phyloP scores from a whole-genome alignment of 2,888 invertebrate species.

The Tineola bisselliella region DNA sequence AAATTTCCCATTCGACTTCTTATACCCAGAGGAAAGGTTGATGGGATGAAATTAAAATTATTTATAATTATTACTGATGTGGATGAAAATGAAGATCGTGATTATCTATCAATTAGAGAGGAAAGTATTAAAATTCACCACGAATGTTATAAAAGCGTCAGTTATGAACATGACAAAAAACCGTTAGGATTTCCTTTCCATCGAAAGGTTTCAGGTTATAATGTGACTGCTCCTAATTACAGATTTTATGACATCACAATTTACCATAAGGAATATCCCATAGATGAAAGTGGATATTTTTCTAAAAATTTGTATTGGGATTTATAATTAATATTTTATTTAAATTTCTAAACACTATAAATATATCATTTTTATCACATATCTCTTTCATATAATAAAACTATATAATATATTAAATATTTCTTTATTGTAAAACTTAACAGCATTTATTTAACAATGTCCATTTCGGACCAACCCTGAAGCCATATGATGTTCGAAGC shows the following conservation, averaged over 20 bases:
- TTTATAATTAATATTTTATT: no score
- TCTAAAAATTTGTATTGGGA: slow-evolving; percentile 35
- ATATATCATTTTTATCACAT: not conserved
- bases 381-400: not conserved
- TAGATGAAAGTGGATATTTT: slow-evolving; percentile 31
- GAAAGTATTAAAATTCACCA: not conserved
- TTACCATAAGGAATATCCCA: slow-evolving; percentile 33
- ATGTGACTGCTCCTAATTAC: slow-evolving; percentile 34
- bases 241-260: slow-evolving; percentile 45
- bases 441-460: not conserved
- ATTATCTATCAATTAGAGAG: not conserved
- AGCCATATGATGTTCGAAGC: slow-evolving; percentile 9
- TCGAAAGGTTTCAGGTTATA: slow-evolving; percentile 29
- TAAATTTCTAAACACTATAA: not conserved
- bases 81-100: slow-evolving; percentile 23
- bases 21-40: slow-evolving; percentile 41
- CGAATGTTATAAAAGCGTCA: slow-evolving; percentile 25
- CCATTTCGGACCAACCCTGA: not conserved
- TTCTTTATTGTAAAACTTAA: not conserved
- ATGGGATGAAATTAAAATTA: slow-evolving; percentile 46
- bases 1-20: slow-evolving; percentile 47
- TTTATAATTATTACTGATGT: slow-evolving; percentile 42
- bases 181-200: slow-evolving; percentile 58
- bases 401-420: not conserved
- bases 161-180: slow-evolving; percentile 31